phyloP scores from a whole-genome alignment of 2,113 vertebrate genomes.

The Pseudorhombus dupliciocellatus region DNA sequence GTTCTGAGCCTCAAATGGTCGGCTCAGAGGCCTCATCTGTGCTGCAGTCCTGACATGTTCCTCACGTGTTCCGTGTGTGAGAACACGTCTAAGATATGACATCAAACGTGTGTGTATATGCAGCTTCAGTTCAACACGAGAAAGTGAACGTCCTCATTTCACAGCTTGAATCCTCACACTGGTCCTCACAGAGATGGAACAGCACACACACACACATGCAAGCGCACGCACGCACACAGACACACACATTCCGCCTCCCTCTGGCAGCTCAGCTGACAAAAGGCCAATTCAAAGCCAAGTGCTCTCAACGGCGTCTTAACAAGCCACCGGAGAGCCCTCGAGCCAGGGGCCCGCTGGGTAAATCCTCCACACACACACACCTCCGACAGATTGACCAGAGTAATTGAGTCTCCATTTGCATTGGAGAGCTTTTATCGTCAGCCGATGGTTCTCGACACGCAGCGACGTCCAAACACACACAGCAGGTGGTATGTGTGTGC shows the following conservation, averaged over 20 bases:
- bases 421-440: slow-evolving; percentile 79
- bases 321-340: slow-evolving; percentile 94
- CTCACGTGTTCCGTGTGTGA: no score
- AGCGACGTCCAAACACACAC: slow-evolving; percentile 42
- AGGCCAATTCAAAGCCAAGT: slow-evolving; percentile 97
- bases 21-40: no score
- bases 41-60: no score
- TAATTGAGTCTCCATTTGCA: slow-evolving; percentile 95
- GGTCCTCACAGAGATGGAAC: slow-evolving; percentile 22
- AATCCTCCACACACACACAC: slow-evolving; percentile 26
- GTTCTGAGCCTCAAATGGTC: no score
- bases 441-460: slow-evolving; percentile 23
- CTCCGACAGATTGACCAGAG: slow-evolving; percentile 92
- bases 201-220: slow-evolving; percentile 31
- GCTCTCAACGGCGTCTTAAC: slow-evolving; percentile 96
- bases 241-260: slow-evolving; percentile 47
- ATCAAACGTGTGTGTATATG: not conserved
- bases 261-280: slow-evolving; percentile 82
- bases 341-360: slow-evolving; percentile 86
- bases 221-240: slow-evolving; percentile 10
- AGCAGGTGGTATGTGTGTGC: slow-evolving; percentile 50
- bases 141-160: not conserved
- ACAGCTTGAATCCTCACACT: slow-evolving; percentile 17
- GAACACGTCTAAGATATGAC: no score
- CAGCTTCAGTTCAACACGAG: not conserved